phyloP scores from a whole-genome alignment of 2,113 vertebrate species.

The Corapipo altera region DNA sequence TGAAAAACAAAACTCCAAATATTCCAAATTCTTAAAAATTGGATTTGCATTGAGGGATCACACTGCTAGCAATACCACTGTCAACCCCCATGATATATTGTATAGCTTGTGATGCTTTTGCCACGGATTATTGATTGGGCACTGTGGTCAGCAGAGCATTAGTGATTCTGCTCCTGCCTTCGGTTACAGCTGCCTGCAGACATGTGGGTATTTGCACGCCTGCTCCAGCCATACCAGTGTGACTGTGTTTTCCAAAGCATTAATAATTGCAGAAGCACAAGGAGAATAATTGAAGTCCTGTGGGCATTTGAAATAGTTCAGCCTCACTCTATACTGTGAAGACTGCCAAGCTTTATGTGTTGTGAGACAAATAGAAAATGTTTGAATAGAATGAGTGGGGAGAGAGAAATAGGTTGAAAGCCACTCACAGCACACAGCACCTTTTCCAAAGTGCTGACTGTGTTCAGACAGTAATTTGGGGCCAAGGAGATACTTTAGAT shows the following conservation, averaged over 20 bases:
- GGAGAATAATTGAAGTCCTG: conserved; percentile 32
- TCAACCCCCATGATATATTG: background rate
- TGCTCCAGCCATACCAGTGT: background rate
- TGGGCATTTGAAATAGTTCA: conserved; percentile 18
- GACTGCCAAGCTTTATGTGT: conserved; percentile 3
- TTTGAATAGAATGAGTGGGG: background rate
- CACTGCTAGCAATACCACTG: background rate
- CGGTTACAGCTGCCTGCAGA: conserved; percentile 22
- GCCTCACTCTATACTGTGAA: background rate
- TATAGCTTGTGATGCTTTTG: background rate
- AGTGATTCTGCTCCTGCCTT: conserved; percentile 34
- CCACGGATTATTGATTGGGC: background rate
- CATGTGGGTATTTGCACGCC: background rate
- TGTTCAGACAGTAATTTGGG: background rate
- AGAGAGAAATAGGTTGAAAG: background rate
- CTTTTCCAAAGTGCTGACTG: background rate
- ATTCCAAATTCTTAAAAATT: background rate
- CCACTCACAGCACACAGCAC: background rate
- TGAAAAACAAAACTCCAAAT: background rate
- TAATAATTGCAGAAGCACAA: conserved; percentile 7
- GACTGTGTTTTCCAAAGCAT: conserved; percentile 11
- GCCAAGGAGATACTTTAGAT: background rate
- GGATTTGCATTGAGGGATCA: background rate
- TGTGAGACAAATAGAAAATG: conserved; percentile 12
- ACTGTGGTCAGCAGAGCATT: background rate